These are phyloP conservation scores for Sphenodon punctatus DNA, from an alignment of 2,797 vertebrate species.

Conservation along the genomic window DNA sequence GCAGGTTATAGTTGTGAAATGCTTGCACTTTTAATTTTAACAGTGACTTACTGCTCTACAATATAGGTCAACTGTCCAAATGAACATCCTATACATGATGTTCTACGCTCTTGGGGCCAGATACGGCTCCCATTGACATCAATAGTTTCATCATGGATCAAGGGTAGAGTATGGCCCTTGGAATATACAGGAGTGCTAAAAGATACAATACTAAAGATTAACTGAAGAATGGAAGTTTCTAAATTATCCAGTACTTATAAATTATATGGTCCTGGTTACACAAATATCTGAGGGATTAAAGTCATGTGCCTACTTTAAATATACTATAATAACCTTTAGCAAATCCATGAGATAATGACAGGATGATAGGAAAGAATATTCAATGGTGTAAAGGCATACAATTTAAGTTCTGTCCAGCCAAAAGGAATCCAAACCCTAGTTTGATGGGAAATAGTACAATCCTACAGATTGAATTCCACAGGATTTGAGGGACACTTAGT, in stretches of 20 bases:
- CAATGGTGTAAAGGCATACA: not conserved
- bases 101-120: slow-evolving; percentile 5
- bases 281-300: not conserved
- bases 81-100: slow-evolving; percentile 19
- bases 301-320: not conserved
- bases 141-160: not conserved
- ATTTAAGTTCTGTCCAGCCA: not conserved
- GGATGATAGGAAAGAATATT: not conserved
- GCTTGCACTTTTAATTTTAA: slow-evolving; percentile 42
- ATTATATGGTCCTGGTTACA: rapidly evolving
- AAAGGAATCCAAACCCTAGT: not conserved
- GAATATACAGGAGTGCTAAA: not conserved
- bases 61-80: slow-evolving; percentile 16
- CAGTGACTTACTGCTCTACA: slow-evolving; percentile 31
- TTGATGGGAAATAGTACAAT: not conserved
- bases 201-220: not conserved
- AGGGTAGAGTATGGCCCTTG: not conserved
- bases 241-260: not conserved
- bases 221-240: not conserved
- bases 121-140: not conserved
- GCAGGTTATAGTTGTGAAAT: slow-evolving; percentile 35
- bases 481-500: not conserved
- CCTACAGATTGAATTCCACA: not conserved
- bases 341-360: not conserved
- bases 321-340: not conserved